These are phyloP conservation scores for Parasteatoda tepidariorum DNA, from an alignment of 1,140 invertebrate species.

Conservation along the genomic window DNA sequence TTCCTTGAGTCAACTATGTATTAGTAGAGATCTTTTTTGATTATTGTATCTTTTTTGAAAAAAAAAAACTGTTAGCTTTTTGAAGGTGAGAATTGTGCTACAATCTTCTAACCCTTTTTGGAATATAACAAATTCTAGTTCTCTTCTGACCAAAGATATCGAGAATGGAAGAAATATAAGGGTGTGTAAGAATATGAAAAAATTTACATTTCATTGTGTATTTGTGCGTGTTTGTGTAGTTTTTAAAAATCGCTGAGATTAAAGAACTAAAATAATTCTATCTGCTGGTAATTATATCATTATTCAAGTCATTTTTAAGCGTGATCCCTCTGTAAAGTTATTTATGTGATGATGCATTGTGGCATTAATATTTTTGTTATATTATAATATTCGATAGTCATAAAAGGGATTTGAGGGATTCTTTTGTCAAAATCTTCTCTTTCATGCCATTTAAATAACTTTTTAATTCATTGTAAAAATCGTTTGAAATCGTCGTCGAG, in stretches of 20 bases:
- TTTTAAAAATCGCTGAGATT: conserved; percentile 28
- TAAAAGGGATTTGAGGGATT: background rate
- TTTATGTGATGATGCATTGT: conserved; percentile 44
- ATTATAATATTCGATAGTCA: conserved; percentile 37
- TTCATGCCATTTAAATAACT: too few species aligned
- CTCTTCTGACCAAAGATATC: conserved; percentile 38
- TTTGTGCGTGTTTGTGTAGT: conserved; percentile 47
- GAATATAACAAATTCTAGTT: conserved; percentile 24
- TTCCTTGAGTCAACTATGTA: conserved; percentile 52
- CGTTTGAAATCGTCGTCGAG: too few species aligned
- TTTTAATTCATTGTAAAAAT: too few species aligned
- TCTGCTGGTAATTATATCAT: conserved; percentile 37
- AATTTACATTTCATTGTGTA: conserved; percentile 40
- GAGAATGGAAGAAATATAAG: background rate
- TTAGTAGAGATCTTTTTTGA: conserved; percentile 45
- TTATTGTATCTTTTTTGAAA: conserved; percentile 36
- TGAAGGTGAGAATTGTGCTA: conserved; percentile 20
- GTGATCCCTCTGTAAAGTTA: conserved; percentile 42
- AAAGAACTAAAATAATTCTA: conserved; percentile 19
- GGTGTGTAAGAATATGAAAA: background rate
- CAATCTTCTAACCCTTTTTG: background rate
- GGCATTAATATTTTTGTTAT: conserved; percentile 54
- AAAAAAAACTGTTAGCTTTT: conserved; percentile 45
- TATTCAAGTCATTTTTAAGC: conserved; percentile 50
- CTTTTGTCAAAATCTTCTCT: too few species aligned